A percentile compares a stretch with the other conserved stretches of the same genome.
phyloP scores from a whole-genome alignment of 2,113 vertebrate genomes.

The Pedetes capensis region DNA sequence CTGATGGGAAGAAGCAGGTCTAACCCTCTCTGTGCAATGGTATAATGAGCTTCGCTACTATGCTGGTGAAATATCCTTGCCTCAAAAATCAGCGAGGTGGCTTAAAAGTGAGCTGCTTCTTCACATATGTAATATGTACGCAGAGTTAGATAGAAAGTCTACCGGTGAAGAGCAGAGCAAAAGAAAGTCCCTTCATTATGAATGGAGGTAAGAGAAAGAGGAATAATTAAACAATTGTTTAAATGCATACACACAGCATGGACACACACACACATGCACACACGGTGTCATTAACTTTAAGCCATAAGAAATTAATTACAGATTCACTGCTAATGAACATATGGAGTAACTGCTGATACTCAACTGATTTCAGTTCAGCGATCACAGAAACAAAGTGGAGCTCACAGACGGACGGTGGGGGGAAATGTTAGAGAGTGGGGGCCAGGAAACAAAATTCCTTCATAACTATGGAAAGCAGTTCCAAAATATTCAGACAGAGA shows the following conservation, averaged over 20 bases:
- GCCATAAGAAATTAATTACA: constrained; percentile 72
- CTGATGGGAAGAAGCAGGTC: neutral
- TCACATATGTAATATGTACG: neutral
- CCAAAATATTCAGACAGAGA: constrained; percentile 60
- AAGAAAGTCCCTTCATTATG: constrained; percentile 26
- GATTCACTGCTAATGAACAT: constrained; percentile 76
- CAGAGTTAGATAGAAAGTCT: neutral
- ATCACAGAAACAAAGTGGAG: constrained; percentile 39
- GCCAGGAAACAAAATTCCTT: constrained; percentile 67
- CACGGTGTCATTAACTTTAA: constrained; percentile 64
- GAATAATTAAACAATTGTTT: constrained; percentile 65
- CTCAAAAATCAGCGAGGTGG: neutral
- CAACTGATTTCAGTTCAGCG: constrained; percentile 66
- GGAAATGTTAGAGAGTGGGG: constrained; percentile 22
- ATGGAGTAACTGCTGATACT: constrained; percentile 50
- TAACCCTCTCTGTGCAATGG: neutral
- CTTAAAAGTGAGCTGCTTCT: neutral
- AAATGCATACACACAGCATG: constrained; percentile 23
- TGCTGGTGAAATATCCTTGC: constrained; percentile 13
- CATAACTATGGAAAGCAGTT: constrained; percentile 62
- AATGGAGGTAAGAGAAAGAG: constrained; percentile 58
- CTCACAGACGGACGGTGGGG: constrained; percentile 73
- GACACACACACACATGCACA: constrained; percentile 28
- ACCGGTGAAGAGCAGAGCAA: constrained; percentile 56
- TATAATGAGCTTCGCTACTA: neutral